Base-by-base conservation (phyloP, 2,888 invertebrate genomes). In the Itoplectis maculator region DNA sequence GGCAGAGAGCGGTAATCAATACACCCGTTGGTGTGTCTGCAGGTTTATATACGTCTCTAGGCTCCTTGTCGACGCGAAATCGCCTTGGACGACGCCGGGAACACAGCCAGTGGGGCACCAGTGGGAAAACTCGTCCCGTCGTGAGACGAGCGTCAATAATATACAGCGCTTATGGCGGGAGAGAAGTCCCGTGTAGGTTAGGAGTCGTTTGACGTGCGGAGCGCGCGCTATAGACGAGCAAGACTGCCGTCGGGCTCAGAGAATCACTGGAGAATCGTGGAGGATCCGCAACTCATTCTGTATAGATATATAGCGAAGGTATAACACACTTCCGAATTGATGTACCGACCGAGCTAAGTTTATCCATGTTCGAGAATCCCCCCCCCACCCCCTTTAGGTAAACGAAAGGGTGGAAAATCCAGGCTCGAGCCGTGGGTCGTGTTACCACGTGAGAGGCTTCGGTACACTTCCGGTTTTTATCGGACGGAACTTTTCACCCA, bases 101-200 rank as follows among this genome's bases (percentile, higher is more conserved):
- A 66, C 54, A 65, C 15, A 13, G 51, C 35, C 54, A 75, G 51
- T 75, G 65, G 74, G 54, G 29, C 74, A 75, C 54, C 65, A 54
- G 54, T n/a, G 74, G 54, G 63, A 66, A 65, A 75, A 75, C 54
- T 54, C 51, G 15, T 65, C 6, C 15, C 29, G 65, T 51, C 11
- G 56, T 29, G 18, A 59, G 40, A 42, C 18, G 49, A 8, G 20
- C 37, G 47, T 51, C 51, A 65, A 45, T 65, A 65, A 65, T 65
- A 65, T 13, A 42, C 23, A 23, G 54, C 0, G 23, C 23, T n/a
- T n/a, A n/a, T n/a, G 9, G 8, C 54, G 35, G 0, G 35, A 51
- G 51, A 59, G 59, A 56, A 51, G n/a, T n/a, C 54, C 2, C 9
- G 11, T 54, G 20, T 54, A 54, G 23, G 54, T 23, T 54, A 54